Conservation (phyloP, 2,888 invertebrate species). For the Deladenus siricidicola region DNA sequence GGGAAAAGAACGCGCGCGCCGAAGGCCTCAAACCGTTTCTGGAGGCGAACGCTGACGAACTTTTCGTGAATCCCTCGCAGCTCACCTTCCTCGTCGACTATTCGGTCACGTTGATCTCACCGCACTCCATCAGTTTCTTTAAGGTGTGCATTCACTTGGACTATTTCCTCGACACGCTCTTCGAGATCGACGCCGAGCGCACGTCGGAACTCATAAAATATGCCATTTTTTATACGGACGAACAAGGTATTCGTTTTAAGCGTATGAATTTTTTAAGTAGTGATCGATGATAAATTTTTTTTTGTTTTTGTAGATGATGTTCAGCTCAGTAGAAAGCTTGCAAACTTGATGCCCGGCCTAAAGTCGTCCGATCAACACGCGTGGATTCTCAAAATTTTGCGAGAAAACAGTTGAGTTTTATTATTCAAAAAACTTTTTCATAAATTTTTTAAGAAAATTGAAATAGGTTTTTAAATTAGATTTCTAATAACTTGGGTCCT, state of each 20-base stretch:
- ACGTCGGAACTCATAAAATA: constrained; percentile 4
- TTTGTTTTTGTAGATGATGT: background rate
- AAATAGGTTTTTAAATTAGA: no score
- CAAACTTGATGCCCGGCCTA: background rate
- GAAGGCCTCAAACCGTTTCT: background rate
- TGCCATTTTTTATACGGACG: constrained; percentile 1
- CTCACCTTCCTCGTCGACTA: constrained; percentile 4
- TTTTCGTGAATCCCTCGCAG: background rate
- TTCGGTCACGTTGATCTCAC: background rate
- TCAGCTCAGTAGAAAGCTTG: background rate
- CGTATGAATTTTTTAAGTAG: background rate
- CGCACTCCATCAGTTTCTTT: constrained; percentile 3
- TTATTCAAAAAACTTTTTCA: no score
- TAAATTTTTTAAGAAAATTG: no score
- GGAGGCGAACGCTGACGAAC: background rate
- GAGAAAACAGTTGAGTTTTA: background rate
- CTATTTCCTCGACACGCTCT: background rate
- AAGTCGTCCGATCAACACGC: background rate
- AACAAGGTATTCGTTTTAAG: background rate
- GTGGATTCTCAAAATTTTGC: background rate
- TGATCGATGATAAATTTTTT: background rate
- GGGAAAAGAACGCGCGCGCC: background rate
- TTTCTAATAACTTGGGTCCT: no score
- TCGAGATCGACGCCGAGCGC: background rate
- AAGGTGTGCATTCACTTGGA: constrained; percentile 5